Evolutionary conservation across 2,113 vertebrate species (phyloP), one percentile per base, ranked within the genome.

Genomic region (Typhlomys cinereus): DNA sequence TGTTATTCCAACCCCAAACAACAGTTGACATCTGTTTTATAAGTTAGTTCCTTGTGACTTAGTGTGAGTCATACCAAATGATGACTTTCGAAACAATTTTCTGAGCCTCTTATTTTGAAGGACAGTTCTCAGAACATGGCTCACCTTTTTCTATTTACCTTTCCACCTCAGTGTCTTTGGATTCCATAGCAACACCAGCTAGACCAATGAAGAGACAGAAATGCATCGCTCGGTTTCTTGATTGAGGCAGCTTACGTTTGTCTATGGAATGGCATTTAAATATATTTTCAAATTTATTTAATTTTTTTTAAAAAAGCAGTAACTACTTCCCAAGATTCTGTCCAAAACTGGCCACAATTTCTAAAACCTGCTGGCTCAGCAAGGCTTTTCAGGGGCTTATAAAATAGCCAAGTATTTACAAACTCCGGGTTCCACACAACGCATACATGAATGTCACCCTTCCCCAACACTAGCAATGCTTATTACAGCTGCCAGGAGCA

Each of bases 261-360:
- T 90, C 21, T 84, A 61, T 25, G 34, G n/a, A 76, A 84, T 39
- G 76, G 7, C 36, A 46, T 52, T 48, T 85, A 75, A 70, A 52
- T 64, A 36, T 67, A 70, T 80, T 64, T 90, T 84, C 25, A 90
- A 46, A 76, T 59, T 75, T 75, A 64, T 46, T n/a, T n/a, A n/a
- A n/a, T n/a, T n/a, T 36, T 46, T 50, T 85, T 57, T 88, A 52
- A 71, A 90, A 90, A 81, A 90, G 85, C 39, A 17, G n/a, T 18
- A 85, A n/a, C 15, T 76, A 21, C 31, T 46, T 34, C 27, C 1
- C 14, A 70, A 57, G 61, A 75, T 80, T 90, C 29, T 86, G 21
- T 59, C 29, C 52, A 31, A 80, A 87, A 64, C 31, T 73, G 50
- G 25, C 15, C 31, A 57, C 29, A 84, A 57, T 48, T 75, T 92